Evolutionary conservation across 2,113 vertebrate genomes (phyloP).

Genomic region (Chloebia gouldiae): DNA sequence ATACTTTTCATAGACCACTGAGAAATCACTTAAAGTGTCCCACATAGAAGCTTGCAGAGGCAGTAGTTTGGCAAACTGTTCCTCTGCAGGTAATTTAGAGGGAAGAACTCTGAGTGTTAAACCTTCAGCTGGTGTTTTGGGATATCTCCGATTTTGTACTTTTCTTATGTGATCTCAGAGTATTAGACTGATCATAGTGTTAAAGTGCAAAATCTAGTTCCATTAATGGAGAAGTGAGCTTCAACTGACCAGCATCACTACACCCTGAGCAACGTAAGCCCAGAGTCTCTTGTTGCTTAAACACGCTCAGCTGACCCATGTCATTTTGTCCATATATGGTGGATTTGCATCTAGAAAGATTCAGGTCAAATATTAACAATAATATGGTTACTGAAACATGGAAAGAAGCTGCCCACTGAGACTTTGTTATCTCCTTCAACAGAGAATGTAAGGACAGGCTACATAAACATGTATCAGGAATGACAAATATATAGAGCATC

Average conservation of each 20-base stretch:
- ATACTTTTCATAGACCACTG: neutral
- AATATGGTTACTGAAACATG: neutral
- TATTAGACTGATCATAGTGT: neutral
- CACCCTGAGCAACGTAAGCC: fast-evolving
- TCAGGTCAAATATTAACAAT: neutral
- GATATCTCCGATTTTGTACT: neutral
- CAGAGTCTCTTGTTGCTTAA: neutral
- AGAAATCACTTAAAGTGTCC: neutral
- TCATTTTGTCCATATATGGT: neutral
- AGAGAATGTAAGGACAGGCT: neutral
- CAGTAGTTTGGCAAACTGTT: neutral
- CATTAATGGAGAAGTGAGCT: neutral
- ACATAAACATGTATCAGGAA: neutral
- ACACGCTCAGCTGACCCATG: fast-evolving
- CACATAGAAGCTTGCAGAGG: neutral
- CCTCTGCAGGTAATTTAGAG: neutral
- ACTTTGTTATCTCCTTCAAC: neutral
- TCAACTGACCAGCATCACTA: neutral
- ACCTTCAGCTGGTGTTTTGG: neutral
- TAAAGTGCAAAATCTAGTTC: neutral
- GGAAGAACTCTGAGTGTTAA: neutral
- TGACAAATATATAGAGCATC: neutral
- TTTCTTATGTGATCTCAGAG: neutral
- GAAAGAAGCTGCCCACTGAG: neutral
- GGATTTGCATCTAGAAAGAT: neutral